Conservation (phyloP, 2,797 vertebrate genomes). For the Gymnoscopelus microlampas region DNA sequence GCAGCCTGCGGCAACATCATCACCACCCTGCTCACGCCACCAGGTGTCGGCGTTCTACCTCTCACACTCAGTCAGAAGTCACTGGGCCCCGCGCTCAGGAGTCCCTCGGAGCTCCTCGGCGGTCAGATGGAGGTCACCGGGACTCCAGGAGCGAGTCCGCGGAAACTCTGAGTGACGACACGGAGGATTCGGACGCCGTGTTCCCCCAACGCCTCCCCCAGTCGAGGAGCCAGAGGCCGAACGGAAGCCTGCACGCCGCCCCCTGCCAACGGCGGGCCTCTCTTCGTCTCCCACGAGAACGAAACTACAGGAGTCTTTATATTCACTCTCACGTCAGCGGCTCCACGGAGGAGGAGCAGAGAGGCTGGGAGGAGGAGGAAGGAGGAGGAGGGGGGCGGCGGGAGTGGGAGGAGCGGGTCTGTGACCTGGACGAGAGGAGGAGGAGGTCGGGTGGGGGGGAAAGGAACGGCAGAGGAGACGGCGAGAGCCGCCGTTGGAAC, state of each 20-base stretch:
- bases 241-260: constrained; percentile 47
- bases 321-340: constrained; percentile 41
- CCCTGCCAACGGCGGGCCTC: constrained; percentile 41
- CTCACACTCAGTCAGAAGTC: constrained; percentile 48
- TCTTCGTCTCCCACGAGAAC: constrained; percentile 28
- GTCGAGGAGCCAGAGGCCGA: constrained; percentile 50
- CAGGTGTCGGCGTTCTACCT: constrained; percentile 66
- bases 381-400: constrained; percentile 17
- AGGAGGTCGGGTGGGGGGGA: constrained; percentile 26
- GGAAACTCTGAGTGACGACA: constrained; percentile 63
- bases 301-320: constrained; percentile 41
- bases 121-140: constrained; percentile 67
- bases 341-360: constrained; percentile 34
- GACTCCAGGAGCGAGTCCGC: constrained; percentile 54
- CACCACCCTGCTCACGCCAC: constrained; percentile 44
- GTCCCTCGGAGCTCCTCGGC: constrained; percentile 47
- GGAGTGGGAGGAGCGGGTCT: constrained; percentile 18
- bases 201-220: constrained; percentile 57
- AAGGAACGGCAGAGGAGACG: constrained; percentile 21
- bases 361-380: constrained; percentile 39
- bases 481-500: constrained; percentile 3
- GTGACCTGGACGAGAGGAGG: constrained; percentile 30
- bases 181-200: constrained; percentile 65
- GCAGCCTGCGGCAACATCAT: constrained; percentile 43
- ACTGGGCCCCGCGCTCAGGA: constrained; percentile 37